Percentiles rank a stretch among this genome's conserved stretches.
Conservation (phyloP, 2,888 invertebrate species). For the Boloria euphrosyne region DNA sequence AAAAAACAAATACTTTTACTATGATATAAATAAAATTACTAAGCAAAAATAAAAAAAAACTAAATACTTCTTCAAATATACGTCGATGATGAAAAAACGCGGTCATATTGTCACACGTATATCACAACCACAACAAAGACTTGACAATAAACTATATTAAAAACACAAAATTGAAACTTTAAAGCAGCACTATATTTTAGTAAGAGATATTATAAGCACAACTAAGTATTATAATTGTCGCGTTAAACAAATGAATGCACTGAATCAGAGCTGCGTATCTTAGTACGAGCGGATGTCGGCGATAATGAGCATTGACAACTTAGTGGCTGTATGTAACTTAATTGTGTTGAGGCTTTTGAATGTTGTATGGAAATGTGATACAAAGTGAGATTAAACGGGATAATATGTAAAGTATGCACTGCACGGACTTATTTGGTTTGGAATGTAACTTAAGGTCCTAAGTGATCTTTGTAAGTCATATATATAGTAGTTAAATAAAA, state of each 20-base stretch:
- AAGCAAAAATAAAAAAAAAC: neutral
- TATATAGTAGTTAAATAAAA: no score
- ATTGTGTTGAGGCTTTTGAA: neutral
- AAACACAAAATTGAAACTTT: neutral
- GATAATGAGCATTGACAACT: slow-evolving; percentile 33
- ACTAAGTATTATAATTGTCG: neutral
- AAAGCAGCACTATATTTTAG: neutral
- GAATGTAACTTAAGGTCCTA: neutral
- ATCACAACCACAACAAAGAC: slow-evolving; percentile 16
- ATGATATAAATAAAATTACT: neutral
- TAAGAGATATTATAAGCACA: neutral
- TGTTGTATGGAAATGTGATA: slow-evolving; percentile 2
- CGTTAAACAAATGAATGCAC: slow-evolving; percentile 11
- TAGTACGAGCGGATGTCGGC: slow-evolving; percentile 20
- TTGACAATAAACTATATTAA: neutral
- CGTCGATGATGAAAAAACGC: slow-evolving; percentile 53
- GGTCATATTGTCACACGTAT: slow-evolving; percentile 47
- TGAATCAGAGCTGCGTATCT: slow-evolving; percentile 17
- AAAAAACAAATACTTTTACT: neutral
- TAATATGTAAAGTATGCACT: neutral
- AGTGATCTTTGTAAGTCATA: no score
- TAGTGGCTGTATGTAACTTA: slow-evolving; percentile 15
- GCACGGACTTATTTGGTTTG: neutral
- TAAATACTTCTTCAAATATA: slow-evolving; percentile 62
- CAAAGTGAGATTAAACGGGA: neutral